Conservation (phyloP, 2,888 invertebrate genomes). For the Microplitis deprimator region DNA sequence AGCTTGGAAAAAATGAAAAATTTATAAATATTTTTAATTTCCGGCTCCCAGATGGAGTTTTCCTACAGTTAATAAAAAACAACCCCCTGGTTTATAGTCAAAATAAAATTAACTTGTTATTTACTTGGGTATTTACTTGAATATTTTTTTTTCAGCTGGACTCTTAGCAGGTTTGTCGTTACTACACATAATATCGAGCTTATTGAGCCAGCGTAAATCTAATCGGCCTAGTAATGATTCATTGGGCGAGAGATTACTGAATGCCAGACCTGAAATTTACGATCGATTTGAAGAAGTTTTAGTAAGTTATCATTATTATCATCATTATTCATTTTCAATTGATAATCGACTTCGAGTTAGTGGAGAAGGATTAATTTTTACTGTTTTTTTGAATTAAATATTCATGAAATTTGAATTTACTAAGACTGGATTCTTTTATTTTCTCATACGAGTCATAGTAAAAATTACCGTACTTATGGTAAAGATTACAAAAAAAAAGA, state of each 20-base stretch:
- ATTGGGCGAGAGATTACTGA: slow-evolving; percentile 63
- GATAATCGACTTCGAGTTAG: too few species aligned
- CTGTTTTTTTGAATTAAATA: too few species aligned
- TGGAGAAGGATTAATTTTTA: too few species aligned
- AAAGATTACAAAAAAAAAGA: too few species aligned
- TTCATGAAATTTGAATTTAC: too few species aligned
- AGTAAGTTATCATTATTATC: slow-evolving; percentile 50
- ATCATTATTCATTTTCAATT: neutral
- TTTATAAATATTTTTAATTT: neutral
- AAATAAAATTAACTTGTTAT: slow-evolving; percentile 8
- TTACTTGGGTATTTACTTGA: neutral
- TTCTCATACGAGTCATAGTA: too few species aligned
- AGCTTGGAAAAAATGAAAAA: neutral
- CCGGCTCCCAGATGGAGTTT: neutral
- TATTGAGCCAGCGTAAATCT: slow-evolving; percentile 53
- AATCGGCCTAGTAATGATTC: slow-evolving; percentile 57
- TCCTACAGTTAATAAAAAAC: neutral
- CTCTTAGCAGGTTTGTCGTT: slow-evolving; percentile 60
- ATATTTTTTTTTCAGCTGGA: slow-evolving; percentile 56
- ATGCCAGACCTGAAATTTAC: slow-evolving; percentile 61
- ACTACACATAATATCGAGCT: slow-evolving; percentile 60
- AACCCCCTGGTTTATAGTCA: neutral
- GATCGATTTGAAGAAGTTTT: slow-evolving; percentile 66
- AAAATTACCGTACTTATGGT: too few species aligned
- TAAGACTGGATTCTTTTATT: too few species aligned